Evolutionary conservation across 1,140 invertebrate species (phyloP), one percentile per base, ranked within the genome.

Genomic region (Amphibalanus amphitrite): DNA sequence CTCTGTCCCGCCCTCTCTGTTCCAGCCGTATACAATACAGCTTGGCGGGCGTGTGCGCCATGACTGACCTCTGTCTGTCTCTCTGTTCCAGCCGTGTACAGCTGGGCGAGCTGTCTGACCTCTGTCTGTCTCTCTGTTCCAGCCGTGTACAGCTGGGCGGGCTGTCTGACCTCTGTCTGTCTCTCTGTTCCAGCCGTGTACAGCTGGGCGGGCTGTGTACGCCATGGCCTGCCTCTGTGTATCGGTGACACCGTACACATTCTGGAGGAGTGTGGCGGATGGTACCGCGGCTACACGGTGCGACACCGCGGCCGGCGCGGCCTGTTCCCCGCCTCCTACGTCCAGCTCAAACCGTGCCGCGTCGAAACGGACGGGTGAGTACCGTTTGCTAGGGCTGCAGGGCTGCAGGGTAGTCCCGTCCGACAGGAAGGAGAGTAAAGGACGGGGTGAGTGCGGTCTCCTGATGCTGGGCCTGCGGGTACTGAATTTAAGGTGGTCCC

Each of bases 211-310:
- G 90, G 90, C 72, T 89, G 93, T 79, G 86, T 88, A 28, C 85
- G 86, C 70, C 89, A 88, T 76, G 91, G 90, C 29, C 80, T 95
- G 70, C 85, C 89, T 20, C 80, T 95, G 73, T 90, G 93, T 80
- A 92, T 95, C 75, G 92, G 93, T 73, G 92, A 96, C 77, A 91
- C 89, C 20, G 87, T 95, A 6, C 90, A 94, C 78, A 93, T 95
- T 76, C 81, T 92, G 74, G 92, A 95, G 82, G 91, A 95, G 83
- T 92, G 88, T 82, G 84, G 84, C 79, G 88, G 86, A 40, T 95
- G 92, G 92, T 93, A 87, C 79, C 83, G 91, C 75, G 92, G 92
- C n/a, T 91, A 90, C 77, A 84, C 85, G 69, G 86, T 87, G 74
- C 86, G 90, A 80, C 89, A 93, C 80, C 86, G 90, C 73, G 75